Evolutionary conservation across 2,888 invertebrate species (phyloP).

Genomic region (Mesochorus sp.): DNA sequence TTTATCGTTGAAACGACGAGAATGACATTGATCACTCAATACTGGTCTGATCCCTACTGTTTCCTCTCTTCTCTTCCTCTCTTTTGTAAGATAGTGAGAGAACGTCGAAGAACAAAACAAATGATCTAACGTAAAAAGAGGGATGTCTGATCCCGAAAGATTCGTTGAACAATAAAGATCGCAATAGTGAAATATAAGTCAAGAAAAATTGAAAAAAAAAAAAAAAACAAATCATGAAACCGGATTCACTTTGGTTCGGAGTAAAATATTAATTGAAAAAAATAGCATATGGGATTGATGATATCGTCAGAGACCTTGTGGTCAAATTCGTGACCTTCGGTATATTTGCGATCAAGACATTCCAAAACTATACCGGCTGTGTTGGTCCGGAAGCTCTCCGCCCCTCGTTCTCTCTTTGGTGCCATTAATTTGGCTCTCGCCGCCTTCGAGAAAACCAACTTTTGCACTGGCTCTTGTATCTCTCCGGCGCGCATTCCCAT

Average conservation of each 20-base stretch:
- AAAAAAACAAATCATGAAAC: not conserved
- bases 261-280: conserved; percentile 6
- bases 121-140: conserved; percentile 24
- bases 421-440: not conserved
- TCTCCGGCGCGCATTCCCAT: conserved; percentile 27
- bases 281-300: not conserved
- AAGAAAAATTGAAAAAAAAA: not conserved
- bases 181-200: not conserved
- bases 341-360: conserved; percentile 23
- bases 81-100: not conserved
- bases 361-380: conserved; percentile 4
- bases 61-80: not conserved
- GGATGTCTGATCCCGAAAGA: conserved; percentile 43
- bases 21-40: conserved; percentile 28
- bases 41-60: not conserved
- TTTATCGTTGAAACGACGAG: conserved; percentile 24
- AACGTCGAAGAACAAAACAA: conserved; percentile 40
- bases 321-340: conserved; percentile 16
- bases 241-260: not conserved
- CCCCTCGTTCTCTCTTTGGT: not conserved
- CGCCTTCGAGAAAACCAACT: not conserved
- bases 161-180: conserved; percentile 20
- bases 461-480: not conserved
- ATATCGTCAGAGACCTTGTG: not conserved
- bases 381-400: conserved; percentile 27